Base-by-base conservation (phyloP, 2,113 vertebrate species). In the Cyanoderma ruficeps region DNA sequence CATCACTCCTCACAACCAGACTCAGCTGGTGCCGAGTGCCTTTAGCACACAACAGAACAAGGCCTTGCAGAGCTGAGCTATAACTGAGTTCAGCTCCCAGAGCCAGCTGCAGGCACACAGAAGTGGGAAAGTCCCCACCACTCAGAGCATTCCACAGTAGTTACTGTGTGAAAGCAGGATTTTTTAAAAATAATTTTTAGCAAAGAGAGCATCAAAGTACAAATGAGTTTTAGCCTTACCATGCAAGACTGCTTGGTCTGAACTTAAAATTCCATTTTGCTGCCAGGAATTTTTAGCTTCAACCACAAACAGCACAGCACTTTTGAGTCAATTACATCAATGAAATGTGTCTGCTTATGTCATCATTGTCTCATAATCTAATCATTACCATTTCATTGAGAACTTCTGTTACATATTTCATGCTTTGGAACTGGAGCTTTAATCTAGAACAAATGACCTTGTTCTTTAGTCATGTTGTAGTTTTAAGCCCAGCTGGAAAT, bases 1-100 rank as follows among this genome's bases (percentile, higher is more conserved):
- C 15, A 68, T 7, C 16, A 22, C 15, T 47, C 15, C 28, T 75
- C 41, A 56, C 37, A 33, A 82, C 13, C 0, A 63, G 41, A 21
- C 49, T 57, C 21, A 31, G 49, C 44, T 72, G 35, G 15, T 1
- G 1, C 15, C 1, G 1, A 3, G 0, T 13, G 10, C n/a, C 72
- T 79, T 57, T 9, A 65, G 24, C 12, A 35, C 8, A 35, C 1
- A 10, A 57, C 0, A 68, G 31, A 72, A 56, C 21, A 93, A 28
- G 10, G n/a, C n/a, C 23, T 47, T 22, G 23, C 24, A 63, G 49
- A 91, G 76, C 52, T 70, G 69, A 77, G 41, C 64, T 39, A 46
- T 35, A 24, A 30, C 17, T 0, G 0, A 52, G 13, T 2, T 1
- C 49, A 79, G 49, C 41, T 21, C 35, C 15, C 12, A 9, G 41